A percentile compares a stretch with the other conserved stretches of the same genome.
phyloP scores from a whole-genome alignment of 2,888 invertebrate genomes.

The Campoletis raptor region DNA sequence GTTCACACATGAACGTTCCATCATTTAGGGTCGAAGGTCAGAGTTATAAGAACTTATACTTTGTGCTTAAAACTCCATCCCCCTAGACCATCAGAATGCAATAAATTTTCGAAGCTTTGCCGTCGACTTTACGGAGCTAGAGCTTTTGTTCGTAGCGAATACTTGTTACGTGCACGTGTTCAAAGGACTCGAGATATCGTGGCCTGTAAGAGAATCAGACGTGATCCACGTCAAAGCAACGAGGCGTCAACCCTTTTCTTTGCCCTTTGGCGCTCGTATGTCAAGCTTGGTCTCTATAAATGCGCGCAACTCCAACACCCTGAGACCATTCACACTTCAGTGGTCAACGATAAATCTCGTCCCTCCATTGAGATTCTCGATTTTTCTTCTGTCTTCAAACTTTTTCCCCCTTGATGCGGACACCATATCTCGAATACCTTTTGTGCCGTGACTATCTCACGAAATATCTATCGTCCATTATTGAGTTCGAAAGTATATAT shows the following conservation, averaged over 20 bases:
- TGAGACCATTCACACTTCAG: constrained; percentile 54
- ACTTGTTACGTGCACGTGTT: constrained; percentile 13
- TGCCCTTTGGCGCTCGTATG: constrained; percentile 22
- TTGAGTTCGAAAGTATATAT: constrained; percentile 1
- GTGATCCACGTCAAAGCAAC: constrained; percentile 57
- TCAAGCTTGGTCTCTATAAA: constrained; percentile 38
- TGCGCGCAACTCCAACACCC: constrained; percentile 1
- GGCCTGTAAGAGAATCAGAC: background rate
- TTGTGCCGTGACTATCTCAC: constrained; percentile 42
- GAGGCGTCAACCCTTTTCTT: constrained; percentile 60
- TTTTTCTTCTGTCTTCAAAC: constrained; percentile 43
- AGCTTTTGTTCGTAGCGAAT: constrained; percentile 24
- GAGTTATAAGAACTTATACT: constrained; percentile 29
- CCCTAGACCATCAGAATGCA: constrained; percentile 39
- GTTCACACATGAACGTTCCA: background rate
- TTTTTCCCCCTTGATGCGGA: constrained; percentile 34
- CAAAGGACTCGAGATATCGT: constrained; percentile 26
- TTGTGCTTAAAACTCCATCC: background rate
- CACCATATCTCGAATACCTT: constrained; percentile 59
- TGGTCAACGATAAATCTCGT: constrained; percentile 70
- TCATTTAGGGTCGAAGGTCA: background rate
- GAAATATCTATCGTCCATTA: constrained; percentile 35
- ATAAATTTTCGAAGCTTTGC: constrained; percentile 38
- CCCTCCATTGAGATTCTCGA: constrained; percentile 59
- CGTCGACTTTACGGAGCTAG: background rate